phyloP scores from a whole-genome alignment of 1,140 invertebrate genomes.

The Drosophila kohkoa region DNA sequence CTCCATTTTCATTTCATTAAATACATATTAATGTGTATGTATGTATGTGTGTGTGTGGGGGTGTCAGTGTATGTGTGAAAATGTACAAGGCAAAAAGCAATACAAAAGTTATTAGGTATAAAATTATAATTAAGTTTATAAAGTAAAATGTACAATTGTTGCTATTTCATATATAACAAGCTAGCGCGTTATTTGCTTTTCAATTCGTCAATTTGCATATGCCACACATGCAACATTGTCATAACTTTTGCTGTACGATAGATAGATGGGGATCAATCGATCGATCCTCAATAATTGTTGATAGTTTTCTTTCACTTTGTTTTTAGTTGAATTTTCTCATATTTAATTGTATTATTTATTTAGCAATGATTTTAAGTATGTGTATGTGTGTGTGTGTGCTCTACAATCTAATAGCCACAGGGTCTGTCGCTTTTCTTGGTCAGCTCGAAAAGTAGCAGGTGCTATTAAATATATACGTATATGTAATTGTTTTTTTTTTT shows the following conservation, averaged over 20 bases:
- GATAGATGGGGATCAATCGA: neutral
- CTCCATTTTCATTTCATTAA: constrained; percentile 21
- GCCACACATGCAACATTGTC: constrained; percentile 66
- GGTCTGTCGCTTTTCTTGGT: constrained; percentile 64
- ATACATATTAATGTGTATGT: constrained; percentile 18
- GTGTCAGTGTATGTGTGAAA: constrained; percentile 57
- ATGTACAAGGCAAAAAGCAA: constrained; percentile 80
- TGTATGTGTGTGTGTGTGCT: neutral
- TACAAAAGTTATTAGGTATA: constrained; percentile 68
- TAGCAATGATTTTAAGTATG: constrained; percentile 53
- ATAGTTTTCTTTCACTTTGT: constrained; percentile 10
- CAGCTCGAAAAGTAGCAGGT: constrained; percentile 66
- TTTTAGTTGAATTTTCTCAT: constrained; percentile 35
- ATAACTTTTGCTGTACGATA: constrained; percentile 64
- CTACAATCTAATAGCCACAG: constrained; percentile 45
- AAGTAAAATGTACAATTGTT: constrained; percentile 81
- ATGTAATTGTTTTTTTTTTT: neutral
- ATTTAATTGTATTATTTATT: constrained; percentile 56
- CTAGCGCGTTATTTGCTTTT: constrained; percentile 63
- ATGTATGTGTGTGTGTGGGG: constrained; percentile 20
- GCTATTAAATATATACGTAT: constrained; percentile 43
- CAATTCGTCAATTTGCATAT: constrained; percentile 46
- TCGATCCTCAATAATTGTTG: constrained; percentile 24
- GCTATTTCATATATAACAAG: constrained; percentile 77
- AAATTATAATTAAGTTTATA: constrained; percentile 72